A percentile compares a stretch with the other conserved stretches of the same genome.
These are phyloP conservation scores for Halcyon malimbica DNA, from an alignment of 2,113 vertebrate genomes.

Conservation along the genomic window DNA sequence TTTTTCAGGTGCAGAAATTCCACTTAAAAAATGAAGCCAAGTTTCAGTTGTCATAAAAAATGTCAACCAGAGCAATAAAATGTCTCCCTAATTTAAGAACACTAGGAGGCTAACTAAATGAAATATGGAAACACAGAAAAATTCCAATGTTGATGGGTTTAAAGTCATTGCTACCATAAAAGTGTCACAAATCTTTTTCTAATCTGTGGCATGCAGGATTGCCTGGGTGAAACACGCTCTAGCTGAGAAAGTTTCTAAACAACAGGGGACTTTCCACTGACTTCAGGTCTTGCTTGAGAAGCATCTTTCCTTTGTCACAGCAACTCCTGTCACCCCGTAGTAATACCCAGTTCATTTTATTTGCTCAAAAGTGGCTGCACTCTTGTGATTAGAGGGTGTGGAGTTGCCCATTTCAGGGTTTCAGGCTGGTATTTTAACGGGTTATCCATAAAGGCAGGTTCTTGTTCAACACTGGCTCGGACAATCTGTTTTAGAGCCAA, in stretches of 20 bases:
- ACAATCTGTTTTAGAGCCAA: not conserved
- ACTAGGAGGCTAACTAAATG: slow-evolving; percentile 41
- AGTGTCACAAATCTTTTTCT: not conserved
- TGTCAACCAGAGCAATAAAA: slow-evolving; percentile 7
- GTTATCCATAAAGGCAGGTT: not conserved
- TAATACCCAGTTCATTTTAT: not conserved
- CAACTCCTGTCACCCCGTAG: not conserved
- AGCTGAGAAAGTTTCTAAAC: not conserved
- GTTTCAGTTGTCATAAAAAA: slow-evolving; percentile 31
- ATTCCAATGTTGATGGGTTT: not conserved
- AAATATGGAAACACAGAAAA: slow-evolving; percentile 5
- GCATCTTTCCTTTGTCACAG: not conserved
- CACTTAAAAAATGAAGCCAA: not conserved
- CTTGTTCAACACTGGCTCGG: not conserved
- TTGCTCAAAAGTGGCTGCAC: not conserved
- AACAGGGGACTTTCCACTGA: not conserved
- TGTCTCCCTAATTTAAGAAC: slow-evolving; percentile 23
- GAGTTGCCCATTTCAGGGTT: not conserved
- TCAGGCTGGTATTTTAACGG: not conserved
- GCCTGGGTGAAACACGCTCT: not conserved
- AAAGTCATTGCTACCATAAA: not conserved
- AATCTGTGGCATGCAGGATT: not conserved
- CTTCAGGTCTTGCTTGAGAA: not conserved
- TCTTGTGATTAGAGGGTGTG: not conserved
- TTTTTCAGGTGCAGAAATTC: not conserved